Base-by-base conservation (phyloP, 2,888 invertebrate genomes). In the Ichneumoninae sp. region DNA sequence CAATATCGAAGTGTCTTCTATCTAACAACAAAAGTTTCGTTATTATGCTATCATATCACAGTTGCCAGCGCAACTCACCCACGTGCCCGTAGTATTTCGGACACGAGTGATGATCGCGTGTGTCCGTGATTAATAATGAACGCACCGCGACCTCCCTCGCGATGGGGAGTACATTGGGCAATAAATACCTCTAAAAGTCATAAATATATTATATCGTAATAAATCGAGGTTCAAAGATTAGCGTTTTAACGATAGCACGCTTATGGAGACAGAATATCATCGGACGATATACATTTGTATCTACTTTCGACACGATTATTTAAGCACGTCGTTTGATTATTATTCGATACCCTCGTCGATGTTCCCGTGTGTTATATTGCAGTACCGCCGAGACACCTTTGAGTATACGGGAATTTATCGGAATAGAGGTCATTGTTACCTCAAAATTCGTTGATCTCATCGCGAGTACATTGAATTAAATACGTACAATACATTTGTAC, bases 21-120 rank as follows among this genome's bases (percentile, higher is more conserved):
- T 71, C 70, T 47, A 75, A 65, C 57, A 79, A 79, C 79, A 76
- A 81, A 63, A n/a, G 30, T 40, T 54, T 66, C 44, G 40, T 83
- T 90, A 91, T 91, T 91, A 92, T 91, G 91, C 90, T 91, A 91
- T 85, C 87, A 88, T 92, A 92, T 92, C 92, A 92, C 92, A 92
- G 92, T 92, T 92, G 91, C 89, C 87, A 89, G 73, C 86, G 87
- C 87, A 88, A 88, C 87, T 80, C 80, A 76, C 85, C 80, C 76
- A 68, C 68, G 65, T 60, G 82, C 54, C 66, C 75, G 57, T 69
- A 36, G 44, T 54, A 26, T 60, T 77, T 47, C 57, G 74, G 60
- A 75, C 82, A 75, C 81, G 82, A 79, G 76, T 77, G 81, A 81
- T 74, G 65, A 85, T 81, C 84, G 83, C 78, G 75, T 70, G 52